These are phyloP conservation scores for Drosophila melanosoma DNA, from an alignment of 2,888 invertebrate species.

Conservation along the genomic window DNA sequence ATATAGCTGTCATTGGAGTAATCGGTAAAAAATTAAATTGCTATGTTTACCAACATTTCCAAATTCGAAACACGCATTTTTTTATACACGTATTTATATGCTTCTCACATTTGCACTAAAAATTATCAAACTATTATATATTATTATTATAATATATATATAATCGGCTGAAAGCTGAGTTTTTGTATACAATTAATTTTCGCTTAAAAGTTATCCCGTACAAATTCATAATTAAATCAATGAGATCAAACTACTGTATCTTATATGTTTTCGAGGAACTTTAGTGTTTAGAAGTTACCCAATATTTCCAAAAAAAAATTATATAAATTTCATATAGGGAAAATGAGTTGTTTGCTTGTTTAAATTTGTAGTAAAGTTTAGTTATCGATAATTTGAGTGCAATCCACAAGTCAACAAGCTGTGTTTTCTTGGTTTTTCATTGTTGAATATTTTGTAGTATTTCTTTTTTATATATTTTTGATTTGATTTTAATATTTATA, in stretches of 20 bases:
- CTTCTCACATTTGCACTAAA: not conserved
- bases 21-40: too few species aligned
- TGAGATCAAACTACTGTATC: not conserved
- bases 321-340: not conserved
- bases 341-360: not conserved
- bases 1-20: not conserved
- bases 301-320: too few species aligned
- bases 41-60: not conserved
- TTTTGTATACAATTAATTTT: not conserved
- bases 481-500: slow-evolving; percentile 40
- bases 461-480: slow-evolving; percentile 19
- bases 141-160: too few species aligned
- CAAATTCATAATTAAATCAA: not conserved
- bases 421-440: not conserved
- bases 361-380: not conserved
- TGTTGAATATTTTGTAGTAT: slow-evolving; percentile 5
- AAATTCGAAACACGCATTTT: not conserved
- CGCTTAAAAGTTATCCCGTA: too few species aligned
- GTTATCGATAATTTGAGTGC: not conserved
- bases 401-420: not conserved
- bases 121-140: not conserved
- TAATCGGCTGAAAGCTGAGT: not conserved
- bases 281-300: too few species aligned
- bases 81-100: too few species aligned
- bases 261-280: too few species aligned